Evolutionary conservation across 2,888 invertebrate genomes (phyloP), one percentile per base, ranked within the genome.

Genomic region (Lypha dubia): DNA sequence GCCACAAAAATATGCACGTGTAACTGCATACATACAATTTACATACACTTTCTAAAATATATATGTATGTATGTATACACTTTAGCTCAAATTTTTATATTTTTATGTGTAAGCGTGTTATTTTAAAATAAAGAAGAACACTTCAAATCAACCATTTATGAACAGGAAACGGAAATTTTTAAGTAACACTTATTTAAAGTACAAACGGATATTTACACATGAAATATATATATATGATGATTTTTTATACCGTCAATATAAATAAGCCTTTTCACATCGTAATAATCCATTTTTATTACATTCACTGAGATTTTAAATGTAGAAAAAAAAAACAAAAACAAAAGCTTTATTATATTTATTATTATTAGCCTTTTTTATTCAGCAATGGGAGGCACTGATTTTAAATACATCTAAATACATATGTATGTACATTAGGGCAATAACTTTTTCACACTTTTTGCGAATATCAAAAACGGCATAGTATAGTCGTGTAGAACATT

Each of bases 101-200:
- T 60, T 77, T 49, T 56, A 22, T 46, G 17, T 46, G 17, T 13
- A 32, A 35, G n/a, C 24, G 22, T 60, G 32, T 28, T 28, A 20
- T 38, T 60, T 24, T n/a, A 44, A 60, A 32, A 46, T 20, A 62
- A 67, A 60, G 38, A 28, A 63, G 38, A 28, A 63, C 71, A 76
- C n/a, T 68, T 49, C 44, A 79, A 79, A 75, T 71, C 63, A 71
- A 60, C n/a, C 56, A 70, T 79, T 83, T 71, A 53, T 71, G 58
- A 60, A 51, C 32, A 62, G 80, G 51, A 84, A 84, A 46, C 76
- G 79, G 76, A 80, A 84, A 67, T 71, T 38, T 80, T 80, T 71
- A 75, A 83, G 67, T 51, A 70, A 65, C 83, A 83, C 70, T 79
- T 83, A 58, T 71, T 70, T 35, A 70, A 73, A 74, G 17, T 58